Conservation (phyloP, 1,140 invertebrate genomes). For the Meloidogyne chitwoodi region DNA sequence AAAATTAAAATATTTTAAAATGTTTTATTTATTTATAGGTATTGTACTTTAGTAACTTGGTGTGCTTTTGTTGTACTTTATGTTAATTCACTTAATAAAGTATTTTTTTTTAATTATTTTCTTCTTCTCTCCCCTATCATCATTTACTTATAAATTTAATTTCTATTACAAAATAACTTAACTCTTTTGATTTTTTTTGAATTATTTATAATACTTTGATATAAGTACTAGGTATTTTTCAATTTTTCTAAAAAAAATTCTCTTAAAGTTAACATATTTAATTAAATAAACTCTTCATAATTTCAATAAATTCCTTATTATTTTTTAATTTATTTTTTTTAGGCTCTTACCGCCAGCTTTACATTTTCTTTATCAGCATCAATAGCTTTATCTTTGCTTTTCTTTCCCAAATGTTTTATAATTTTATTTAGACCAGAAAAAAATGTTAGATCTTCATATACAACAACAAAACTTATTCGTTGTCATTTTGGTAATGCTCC, state of each 20-base stretch:
- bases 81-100: conserved; percentile 71
- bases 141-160: conserved; percentile 43
- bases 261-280: no score
- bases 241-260: no score
- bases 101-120: no score
- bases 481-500: conserved; percentile 70
- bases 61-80: conserved; percentile 81
- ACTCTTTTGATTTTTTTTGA: neutral
- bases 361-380: conserved; percentile 66
- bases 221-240: no score
- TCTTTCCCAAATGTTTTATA: conserved; percentile 76
- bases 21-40: conserved; percentile 66
- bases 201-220: no score
- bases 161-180: no score
- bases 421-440: conserved; percentile 73
- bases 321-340: neutral
- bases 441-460: conserved; percentile 75
- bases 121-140: no score
- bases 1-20: neutral
- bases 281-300: no score
- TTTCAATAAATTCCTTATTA: no score
- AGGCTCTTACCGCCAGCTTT: conserved; percentile 67
- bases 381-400: conserved; percentile 74
- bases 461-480: conserved; percentile 73
- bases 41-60: conserved; percentile 82